These are phyloP conservation scores for Drosophila cardini DNA, from an alignment of 1,140 invertebrate species.

Conservation along the genomic window DNA sequence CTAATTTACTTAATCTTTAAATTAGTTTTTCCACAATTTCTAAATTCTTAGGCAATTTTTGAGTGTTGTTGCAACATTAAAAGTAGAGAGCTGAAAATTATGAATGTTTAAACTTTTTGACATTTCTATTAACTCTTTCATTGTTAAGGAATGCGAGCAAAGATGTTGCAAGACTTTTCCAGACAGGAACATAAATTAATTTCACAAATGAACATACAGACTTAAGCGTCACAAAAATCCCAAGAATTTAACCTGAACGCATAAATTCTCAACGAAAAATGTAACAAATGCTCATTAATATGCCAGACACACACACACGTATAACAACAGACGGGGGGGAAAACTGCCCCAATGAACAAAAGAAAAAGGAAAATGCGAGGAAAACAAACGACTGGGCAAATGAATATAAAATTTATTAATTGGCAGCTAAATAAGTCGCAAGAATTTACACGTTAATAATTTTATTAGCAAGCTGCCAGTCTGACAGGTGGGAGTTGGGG, in stretches of 20 bases:
- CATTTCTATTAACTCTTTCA: background rate
- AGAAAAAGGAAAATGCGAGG: slow-evolving; percentile 30
- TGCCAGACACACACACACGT: slow-evolving; percentile 72
- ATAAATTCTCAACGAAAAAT: slow-evolving; percentile 67
- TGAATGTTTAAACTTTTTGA: slow-evolving; percentile 43
- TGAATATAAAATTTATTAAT: slow-evolving; percentile 81
- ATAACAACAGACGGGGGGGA: slow-evolving; percentile 15
- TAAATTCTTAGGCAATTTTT: slow-evolving; percentile 9
- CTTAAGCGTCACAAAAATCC: slow-evolving; percentile 54
- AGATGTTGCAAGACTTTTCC: slow-evolving; percentile 62
- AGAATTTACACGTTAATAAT: slow-evolving; percentile 81
- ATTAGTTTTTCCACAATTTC: background rate
- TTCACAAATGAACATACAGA: slow-evolving; percentile 72
- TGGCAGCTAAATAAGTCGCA: slow-evolving; percentile 77
- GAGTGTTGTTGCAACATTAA: background rate
- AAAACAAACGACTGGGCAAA: slow-evolving; percentile 41
- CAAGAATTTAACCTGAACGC: slow-evolving; percentile 76
- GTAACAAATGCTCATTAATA: slow-evolving; percentile 81
- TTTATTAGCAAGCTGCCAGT: slow-evolving; percentile 64
- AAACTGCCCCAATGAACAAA: slow-evolving; percentile 22
- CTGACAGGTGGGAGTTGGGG: background rate
- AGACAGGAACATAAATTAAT: slow-evolving; percentile 73
- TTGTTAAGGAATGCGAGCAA: slow-evolving; percentile 35
- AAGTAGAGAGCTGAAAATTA: slow-evolving; percentile 12
- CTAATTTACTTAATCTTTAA: slow-evolving; percentile 13